Conservation (phyloP, 2,113 vertebrate species). For the Mus pahari region DNA sequence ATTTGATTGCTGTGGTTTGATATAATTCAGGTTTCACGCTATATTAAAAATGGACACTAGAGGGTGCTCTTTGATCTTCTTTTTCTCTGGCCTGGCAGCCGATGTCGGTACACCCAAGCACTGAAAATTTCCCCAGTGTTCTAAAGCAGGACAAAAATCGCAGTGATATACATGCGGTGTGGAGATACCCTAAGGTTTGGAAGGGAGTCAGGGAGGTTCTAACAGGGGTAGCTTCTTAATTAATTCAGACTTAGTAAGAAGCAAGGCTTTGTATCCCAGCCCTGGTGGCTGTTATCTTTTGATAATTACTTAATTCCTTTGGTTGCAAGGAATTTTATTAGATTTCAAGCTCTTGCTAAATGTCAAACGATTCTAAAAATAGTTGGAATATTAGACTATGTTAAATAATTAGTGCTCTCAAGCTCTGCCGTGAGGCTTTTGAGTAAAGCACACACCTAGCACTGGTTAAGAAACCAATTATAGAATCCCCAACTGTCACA, state of each 20-base stretch:
- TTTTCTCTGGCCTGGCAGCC: background rate
- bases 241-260: conserved; percentile 69
- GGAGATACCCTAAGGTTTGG: background rate
- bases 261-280: conserved; percentile 31
- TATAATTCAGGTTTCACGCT: background rate
- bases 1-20: conserved; percentile 63
- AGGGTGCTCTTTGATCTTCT: conserved; percentile 73
- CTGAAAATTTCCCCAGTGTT: background rate
- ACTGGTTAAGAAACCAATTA: conserved; percentile 53
- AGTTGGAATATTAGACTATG: conserved; percentile 70
- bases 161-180: background rate
- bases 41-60: conserved; percentile 62
- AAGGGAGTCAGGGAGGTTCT: background rate
- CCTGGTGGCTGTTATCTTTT: conserved; percentile 54
- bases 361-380: conserved; percentile 73
- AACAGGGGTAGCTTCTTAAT: conserved; percentile 14
- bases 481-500: conserved; percentile 48
- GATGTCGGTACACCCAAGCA: background rate
- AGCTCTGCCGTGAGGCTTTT: conserved; percentile 56
- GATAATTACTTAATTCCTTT: conserved; percentile 74
- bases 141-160: background rate
- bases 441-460: conserved; percentile 1
- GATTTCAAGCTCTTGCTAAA: conserved; percentile 72
- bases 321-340: conserved; percentile 73
- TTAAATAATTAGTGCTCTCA: conserved; percentile 68